Evolutionary conservation across 2,113 vertebrate species (phyloP).

Genomic region (Australoheros scitulus): DNA sequence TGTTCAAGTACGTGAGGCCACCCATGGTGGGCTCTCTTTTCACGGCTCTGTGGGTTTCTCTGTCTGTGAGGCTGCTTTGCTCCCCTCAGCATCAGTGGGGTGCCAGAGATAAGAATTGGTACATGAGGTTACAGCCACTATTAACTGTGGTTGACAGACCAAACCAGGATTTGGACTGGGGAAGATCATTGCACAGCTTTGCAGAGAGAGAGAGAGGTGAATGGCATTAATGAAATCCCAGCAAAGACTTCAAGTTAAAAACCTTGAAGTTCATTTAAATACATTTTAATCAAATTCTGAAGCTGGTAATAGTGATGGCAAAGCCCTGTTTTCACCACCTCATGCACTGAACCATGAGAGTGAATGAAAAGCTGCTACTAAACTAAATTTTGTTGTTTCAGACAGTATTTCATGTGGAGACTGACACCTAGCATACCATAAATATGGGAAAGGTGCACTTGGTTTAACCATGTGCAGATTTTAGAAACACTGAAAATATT

Average conservation of each 20-base stretch:
- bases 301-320: not conserved
- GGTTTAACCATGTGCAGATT: not conserved
- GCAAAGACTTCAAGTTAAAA: not conserved
- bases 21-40: constrained; percentile 46
- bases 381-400: constrained; percentile 1
- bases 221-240: constrained; percentile 2
- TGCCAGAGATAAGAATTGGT: constrained; percentile 27
- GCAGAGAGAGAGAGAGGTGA: constrained; percentile 13
- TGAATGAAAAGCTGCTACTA: not conserved
- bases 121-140: constrained; percentile 35
- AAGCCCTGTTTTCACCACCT: not conserved
- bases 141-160: constrained; percentile 50
- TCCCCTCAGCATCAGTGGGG: constrained; percentile 18
- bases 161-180: constrained; percentile 9
- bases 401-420: not conserved
- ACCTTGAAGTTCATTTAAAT: not conserved
- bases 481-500: not conserved
- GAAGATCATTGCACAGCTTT: constrained; percentile 10
- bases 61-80: constrained; percentile 19
- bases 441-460: not conserved
- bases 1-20: constrained; percentile 36
- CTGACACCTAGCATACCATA: not conserved
- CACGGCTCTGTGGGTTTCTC: constrained; percentile 40
- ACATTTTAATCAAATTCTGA: not conserved
- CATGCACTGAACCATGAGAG: not conserved